Evolutionary conservation across 2,797 vertebrate species (phyloP), one percentile per base, ranked within the genome.

Genomic region (Lagocephalus sceleratus): DNA sequence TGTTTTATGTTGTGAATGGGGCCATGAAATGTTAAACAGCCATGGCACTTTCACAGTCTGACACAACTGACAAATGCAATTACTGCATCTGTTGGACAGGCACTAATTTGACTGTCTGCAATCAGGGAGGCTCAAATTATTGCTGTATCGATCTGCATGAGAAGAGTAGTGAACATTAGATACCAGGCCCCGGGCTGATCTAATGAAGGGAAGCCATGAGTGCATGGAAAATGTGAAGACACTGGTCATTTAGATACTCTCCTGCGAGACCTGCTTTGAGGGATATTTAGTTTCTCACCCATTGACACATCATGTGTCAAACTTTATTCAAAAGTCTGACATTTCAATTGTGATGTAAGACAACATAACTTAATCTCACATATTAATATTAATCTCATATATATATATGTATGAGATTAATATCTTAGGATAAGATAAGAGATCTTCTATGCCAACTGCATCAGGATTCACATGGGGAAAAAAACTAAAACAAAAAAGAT

Each of bases 11-110:
- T 79, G 65, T 80, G 75, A 84, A 58, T 20, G 22, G 46, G 47
- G 48, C 62, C 73, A 83, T 85, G 67, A 84, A 85, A 81, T 85
- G 78, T 84, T 85, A 81, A 85, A 79, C 63, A 80, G 52, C 53
- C 49, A 19, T 14, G 10, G 39, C 51, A 66, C 75, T 64, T 68
- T 70, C 60, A 32, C 54, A 26, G 46, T 55, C 63, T 6, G 20
- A 61, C 57, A 40, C 46, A 65, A 69, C 64, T 78, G 83, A 83
- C 76, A 75, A 80, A 78, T 67, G 66, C 70, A 75, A 68, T 55
- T 40, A 44, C 63, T 53, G 60, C 48, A 51, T 67, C 66, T 74
- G 71, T 61, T 49, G 74, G 78, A 76, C 68, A 2, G 57, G 26
- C 67, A 60, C 79, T 85, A 74, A 87, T 87, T 78, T 73, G 54